phyloP scores from a whole-genome alignment of 2,113 vertebrate species.

The Athene noctua region DNA sequence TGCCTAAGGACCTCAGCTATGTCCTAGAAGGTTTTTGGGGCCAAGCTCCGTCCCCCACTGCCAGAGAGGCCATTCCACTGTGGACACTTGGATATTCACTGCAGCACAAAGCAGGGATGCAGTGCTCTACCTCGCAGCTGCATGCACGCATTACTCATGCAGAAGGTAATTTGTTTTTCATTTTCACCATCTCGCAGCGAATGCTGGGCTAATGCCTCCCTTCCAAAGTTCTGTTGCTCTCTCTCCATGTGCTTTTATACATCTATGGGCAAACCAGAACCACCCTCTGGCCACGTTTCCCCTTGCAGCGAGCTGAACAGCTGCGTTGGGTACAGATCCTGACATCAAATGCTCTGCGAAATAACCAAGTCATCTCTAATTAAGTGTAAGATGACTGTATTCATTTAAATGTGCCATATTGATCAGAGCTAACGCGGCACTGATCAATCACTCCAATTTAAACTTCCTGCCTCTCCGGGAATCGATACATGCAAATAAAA shows the following conservation, averaged over 20 bases:
- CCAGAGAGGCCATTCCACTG: rapidly evolving
- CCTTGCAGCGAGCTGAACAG: not conserved
- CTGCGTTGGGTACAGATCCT: not conserved
- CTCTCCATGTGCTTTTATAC: not conserved
- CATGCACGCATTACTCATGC: rapidly evolving
- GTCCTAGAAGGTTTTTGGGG: not conserved
- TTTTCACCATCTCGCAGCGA: not conserved
- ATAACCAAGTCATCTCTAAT: constrained; percentile 45
- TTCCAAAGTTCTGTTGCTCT: not conserved
- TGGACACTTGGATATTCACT: too few species aligned
- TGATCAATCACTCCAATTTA: constrained; percentile 42
- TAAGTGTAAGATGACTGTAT: constrained; percentile 55
- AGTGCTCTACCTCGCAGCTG: not conserved
- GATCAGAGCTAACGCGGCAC: not conserved
- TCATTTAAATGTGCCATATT: constrained; percentile 14
- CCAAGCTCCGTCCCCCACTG: not conserved
- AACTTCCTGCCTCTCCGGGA: not conserved
- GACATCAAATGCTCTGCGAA: not conserved
- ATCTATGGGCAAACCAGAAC: not conserved
- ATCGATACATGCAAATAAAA: constrained; percentile 5
- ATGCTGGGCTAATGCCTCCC: not conserved
- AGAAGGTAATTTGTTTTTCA: not conserved
- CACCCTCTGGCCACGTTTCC: not conserved
- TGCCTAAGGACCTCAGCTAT: not conserved
- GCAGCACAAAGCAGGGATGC: rapidly evolving